Percentiles rank a stretch among this genome's conserved stretches.
Evolutionary conservation across 2,888 invertebrate genomes (phyloP).

Genomic region (Galerucella calmariensis): DNA sequence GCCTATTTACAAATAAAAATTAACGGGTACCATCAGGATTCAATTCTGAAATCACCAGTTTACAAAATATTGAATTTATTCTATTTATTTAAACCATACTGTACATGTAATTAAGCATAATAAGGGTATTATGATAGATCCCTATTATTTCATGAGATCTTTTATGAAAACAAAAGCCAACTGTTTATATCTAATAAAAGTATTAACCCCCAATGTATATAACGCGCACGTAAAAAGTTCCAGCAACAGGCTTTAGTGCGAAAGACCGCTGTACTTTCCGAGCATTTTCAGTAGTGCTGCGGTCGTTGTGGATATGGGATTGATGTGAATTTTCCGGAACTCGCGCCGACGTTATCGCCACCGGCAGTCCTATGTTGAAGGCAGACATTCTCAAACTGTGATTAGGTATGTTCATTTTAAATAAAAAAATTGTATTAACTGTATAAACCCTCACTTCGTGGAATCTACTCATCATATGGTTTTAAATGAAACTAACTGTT

Average conservation of each 20-base stretch:
- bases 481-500: too few species aligned
- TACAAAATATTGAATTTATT: too few species aligned
- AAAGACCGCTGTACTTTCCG: slow-evolving; percentile 2
- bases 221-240: slow-evolving; percentile 14
- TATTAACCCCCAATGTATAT: slow-evolving; percentile 11
- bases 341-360: background rate
- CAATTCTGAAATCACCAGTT: too few species aligned
- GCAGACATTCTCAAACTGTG: background rate
- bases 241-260: slow-evolving; percentile 12
- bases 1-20: too few species aligned
- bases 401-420: background rate
- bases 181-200: slow-evolving; percentile 19
- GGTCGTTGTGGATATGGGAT: slow-evolving; percentile 1
- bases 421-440: background rate
- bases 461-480: too few species aligned
- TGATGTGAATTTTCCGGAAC: background rate
- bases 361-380: background rate
- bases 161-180: background rate
- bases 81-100: too few species aligned
- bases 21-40: too few species aligned
- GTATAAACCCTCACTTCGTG: too few species aligned
- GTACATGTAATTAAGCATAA: background rate
- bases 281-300: slow-evolving; percentile 13
- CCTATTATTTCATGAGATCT: background rate
- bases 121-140: background rate